These are phyloP conservation scores for Argyresthia goedartella DNA, from an alignment of 2,888 invertebrate species.

Conservation along the genomic window DNA sequence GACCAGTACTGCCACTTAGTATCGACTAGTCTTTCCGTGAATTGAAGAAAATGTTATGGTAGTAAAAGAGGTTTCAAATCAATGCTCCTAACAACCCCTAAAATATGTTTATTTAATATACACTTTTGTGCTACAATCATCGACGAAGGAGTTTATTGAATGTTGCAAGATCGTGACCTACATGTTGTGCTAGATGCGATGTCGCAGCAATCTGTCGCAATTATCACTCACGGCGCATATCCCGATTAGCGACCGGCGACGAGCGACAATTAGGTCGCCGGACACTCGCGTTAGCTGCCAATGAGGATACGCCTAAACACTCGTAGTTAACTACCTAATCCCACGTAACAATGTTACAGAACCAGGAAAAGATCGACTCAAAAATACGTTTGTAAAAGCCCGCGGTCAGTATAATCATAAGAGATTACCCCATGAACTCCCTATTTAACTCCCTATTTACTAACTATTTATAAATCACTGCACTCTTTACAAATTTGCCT, in stretches of 20 bases:
- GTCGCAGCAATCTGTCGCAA: conserved; percentile 53
- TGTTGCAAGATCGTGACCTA: too few relatives aligned
- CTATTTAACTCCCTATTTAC: too few relatives aligned
- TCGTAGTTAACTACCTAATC: conserved; percentile 42
- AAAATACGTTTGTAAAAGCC: conserved; percentile 35
- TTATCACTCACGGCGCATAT: conserved; percentile 64
- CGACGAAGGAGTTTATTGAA: too few relatives aligned
- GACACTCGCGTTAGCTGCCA: conserved; percentile 66
- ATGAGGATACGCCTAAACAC: conserved; percentile 69
- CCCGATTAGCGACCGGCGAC: conserved; percentile 56
- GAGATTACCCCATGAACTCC: conserved; percentile 20
- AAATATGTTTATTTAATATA: too few relatives aligned
- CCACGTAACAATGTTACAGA: background rate
- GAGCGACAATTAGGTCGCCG: conserved; percentile 67
- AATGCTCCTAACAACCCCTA: too few relatives aligned
- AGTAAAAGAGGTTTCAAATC: too few relatives aligned
- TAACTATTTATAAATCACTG: conserved; percentile 61
- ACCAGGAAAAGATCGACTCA: conserved; percentile 32
- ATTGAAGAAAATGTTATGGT: too few relatives aligned
- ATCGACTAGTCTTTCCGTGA: too few relatives aligned
- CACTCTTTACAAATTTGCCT: conserved; percentile 60
- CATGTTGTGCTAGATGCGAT: too few relatives aligned
- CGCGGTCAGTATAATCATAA: conserved; percentile 14
- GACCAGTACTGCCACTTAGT: too few relatives aligned
- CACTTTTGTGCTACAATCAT: too few relatives aligned